Conservation (phyloP, 92 coral and sea anemone species). For the Bergia sp. region DNA sequence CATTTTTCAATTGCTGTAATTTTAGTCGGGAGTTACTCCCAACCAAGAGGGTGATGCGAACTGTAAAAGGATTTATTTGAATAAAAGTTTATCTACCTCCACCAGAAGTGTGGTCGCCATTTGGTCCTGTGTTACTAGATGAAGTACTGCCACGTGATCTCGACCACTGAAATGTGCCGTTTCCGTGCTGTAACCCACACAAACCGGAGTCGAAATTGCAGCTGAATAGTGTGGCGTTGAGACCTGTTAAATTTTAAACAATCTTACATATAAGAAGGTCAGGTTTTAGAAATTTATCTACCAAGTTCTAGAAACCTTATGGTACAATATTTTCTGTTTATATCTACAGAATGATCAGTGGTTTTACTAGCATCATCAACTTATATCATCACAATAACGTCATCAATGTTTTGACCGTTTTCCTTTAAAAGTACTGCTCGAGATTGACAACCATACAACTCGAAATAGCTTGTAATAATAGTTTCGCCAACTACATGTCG, state of each 20-base stretch:
- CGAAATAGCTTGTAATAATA: no score
- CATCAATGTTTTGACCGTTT: no score
- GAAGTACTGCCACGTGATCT: background rate
- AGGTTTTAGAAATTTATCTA: no score
- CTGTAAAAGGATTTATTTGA: background rate
- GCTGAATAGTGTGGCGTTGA: background rate
- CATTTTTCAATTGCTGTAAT: no score
- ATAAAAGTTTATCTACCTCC: background rate
- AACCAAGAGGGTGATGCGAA: no score
- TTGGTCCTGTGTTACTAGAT: background rate
- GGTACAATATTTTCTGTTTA: background rate
- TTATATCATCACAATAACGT: no score
- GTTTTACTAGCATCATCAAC: no score
- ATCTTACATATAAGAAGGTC: background rate
- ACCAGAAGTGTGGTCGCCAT: background rate
- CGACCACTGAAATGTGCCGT: background rate
- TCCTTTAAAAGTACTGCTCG: no score
- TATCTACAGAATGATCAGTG: background rate
- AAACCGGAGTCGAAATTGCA: background rate
- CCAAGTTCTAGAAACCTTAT: background rate
- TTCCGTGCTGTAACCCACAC: background rate
- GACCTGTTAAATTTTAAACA: background rate
- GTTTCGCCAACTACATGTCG: no score
- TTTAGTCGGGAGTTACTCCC: no score
- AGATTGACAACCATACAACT: no score